Evolutionary conservation across 2,888 invertebrate species (phyloP).

Genomic region (Lepidochitona cinerea): DNA sequence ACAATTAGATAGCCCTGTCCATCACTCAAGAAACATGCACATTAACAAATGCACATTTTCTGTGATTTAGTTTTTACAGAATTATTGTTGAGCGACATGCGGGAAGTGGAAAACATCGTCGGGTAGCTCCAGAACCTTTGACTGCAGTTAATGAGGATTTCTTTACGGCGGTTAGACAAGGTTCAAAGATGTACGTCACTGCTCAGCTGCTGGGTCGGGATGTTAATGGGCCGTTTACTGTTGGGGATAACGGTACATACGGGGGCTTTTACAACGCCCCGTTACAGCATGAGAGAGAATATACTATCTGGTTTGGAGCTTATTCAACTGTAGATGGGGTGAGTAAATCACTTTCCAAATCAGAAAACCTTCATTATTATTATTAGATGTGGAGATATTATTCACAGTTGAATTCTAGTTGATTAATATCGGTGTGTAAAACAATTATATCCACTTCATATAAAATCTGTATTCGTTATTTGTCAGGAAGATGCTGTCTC

Average conservation of each 20-base stretch:
- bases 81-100: conserved; percentile 52
- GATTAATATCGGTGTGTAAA: too few species aligned
- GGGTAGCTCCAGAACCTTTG: conserved; percentile 65
- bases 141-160: conserved; percentile 77
- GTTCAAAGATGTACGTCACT: conserved; percentile 84
- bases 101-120: conserved; percentile 16
- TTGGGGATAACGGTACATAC: conserved; percentile 84
- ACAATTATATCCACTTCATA: too few species aligned
- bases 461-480: too few species aligned
- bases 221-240: conserved; percentile 79
- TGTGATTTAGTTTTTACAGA: conserved; percentile 56
- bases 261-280: conserved; percentile 87
- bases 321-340: conserved; percentile 80
- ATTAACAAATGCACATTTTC: not conserved
- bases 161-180: conserved; percentile 78
- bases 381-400: not conserved
- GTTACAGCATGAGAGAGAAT: conserved; percentile 76
- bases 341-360: conserved; percentile 43
- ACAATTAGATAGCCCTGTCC: too few species aligned
- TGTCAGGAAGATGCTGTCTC: too few species aligned
- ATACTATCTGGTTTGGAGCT: conserved; percentile 81
- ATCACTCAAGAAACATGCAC: too few species aligned
- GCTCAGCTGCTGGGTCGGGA: conserved; percentile 82
- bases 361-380: not conserved
- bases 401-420: not conserved